Conservation (phyloP, 2,888 invertebrate genomes). For the Tenthredo mesomela region DNA sequence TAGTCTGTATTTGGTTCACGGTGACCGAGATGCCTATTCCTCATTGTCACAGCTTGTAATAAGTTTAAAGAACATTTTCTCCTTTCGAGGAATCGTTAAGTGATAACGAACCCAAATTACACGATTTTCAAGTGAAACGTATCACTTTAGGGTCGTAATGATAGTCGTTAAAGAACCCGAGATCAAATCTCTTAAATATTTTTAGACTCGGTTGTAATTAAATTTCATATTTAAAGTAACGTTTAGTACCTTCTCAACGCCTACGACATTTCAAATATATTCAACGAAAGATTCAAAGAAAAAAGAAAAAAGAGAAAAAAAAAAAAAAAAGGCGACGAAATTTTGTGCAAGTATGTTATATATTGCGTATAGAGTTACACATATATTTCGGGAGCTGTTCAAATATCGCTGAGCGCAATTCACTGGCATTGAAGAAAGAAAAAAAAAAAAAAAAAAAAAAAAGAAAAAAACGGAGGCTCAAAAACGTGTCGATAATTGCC, state of each 20-base stretch:
- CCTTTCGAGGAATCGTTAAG: slow-evolving; percentile 9
- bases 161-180: background rate
- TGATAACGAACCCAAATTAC: slow-evolving; percentile 11
- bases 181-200: background rate
- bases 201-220: background rate
- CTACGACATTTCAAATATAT: background rate
- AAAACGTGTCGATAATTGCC: background rate
- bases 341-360: too few relatives aligned
- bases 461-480: background rate
- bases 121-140: background rate
- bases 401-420: too few relatives aligned
- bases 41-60: background rate
- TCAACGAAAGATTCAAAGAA: background rate
- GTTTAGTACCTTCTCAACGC: background rate
- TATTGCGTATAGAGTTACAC: background rate
- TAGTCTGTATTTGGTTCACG: slow-evolving; percentile 21
- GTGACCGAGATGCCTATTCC: background rate
- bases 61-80: background rate
- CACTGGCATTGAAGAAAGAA: background rate
- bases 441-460: too few relatives aligned
- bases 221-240: background rate
- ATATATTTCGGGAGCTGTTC: too few relatives aligned
- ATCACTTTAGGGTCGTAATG: background rate
- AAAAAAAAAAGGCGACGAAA: too few relatives aligned
- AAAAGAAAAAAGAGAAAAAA: background rate